Evolutionary conservation across 2,113 vertebrate species (phyloP), one percentile per base, ranked within the genome.

Genomic region (Pelobates fuscus): DNA sequence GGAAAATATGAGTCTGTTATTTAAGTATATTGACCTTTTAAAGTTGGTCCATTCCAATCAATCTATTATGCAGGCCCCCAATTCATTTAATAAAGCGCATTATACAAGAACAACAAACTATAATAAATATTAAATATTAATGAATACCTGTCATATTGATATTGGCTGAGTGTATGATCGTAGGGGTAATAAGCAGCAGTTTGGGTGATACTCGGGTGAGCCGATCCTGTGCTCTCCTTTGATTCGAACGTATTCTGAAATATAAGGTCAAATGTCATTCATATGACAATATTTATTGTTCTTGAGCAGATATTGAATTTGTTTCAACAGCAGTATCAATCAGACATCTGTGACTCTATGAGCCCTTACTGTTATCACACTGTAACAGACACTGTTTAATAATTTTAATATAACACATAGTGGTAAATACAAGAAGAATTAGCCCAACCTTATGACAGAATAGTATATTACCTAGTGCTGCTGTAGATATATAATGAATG

Each of bases 71-170:
- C 32, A 37, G 32, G 5, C 10, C 32, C 5, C n/a, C 10, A 6
- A 10, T 10, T 37, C 32, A 37, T 37, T 37, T 37, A 17, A 18
- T 27, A 60, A 60, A 27, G 12, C 5, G 24, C 17, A 25, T 24
- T 58, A 20, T 2, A 68, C 5, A 21, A n/a, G 11, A 41, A 12
- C 15, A 57, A 5, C 4, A 24, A 23, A 23, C 14, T 75, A 6
- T 41, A 55, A 66, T 59, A 20, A 57, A 37, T 79, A 49, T 49
- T 59, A 20, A 57, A 37, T 79, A 49, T 49, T 55, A 55, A 21
- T 55, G 6, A 6, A 21, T 92, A 98, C 96, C 96, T 98, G 95
- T 98, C 95, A 43, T 98, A 98, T 23, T 97, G 94, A 81, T 97
- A 98, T 88, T 98, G 96, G 86, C 95, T 93, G 88, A 98, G 83